Conservation (phyloP, 2,888 invertebrate genomes). For the Pseudanteris insignis region DNA sequence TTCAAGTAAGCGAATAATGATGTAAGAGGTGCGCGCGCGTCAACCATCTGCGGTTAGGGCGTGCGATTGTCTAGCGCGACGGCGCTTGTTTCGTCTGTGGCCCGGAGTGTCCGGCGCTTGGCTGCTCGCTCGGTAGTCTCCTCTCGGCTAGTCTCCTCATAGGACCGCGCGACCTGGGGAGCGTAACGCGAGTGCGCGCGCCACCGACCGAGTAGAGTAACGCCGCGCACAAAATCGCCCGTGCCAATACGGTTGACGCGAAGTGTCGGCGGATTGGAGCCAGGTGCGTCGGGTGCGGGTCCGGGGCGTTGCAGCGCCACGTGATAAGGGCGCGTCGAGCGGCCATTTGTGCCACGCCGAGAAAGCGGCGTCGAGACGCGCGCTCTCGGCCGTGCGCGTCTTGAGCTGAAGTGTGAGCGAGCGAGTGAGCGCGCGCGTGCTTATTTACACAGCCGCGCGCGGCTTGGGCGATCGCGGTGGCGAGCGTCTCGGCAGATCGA, state of each 20-base stretch:
- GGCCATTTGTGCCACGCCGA: conserved; percentile 26
- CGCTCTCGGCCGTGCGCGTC: conserved; percentile 2
- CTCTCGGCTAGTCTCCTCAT: conserved; percentile 10
- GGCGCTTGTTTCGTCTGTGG: conserved; percentile 47
- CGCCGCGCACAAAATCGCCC: neutral
- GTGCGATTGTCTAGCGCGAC: conserved; percentile 58
- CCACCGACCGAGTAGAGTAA: conserved; percentile 2
- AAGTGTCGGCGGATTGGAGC: no score
- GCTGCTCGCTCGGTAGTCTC: conserved; percentile 8
- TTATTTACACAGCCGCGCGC: conserved; percentile 28
- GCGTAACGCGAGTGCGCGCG: conserved; percentile 14
- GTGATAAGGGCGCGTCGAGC: conserved; percentile 17
- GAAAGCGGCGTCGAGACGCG: conserved; percentile 24
- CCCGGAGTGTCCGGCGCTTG: conserved; percentile 45
- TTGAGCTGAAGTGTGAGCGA: neutral
- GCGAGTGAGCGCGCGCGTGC: conserved; percentile 20
- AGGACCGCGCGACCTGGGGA: conserved; percentile 7
- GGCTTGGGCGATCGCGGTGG: conserved; percentile 33
- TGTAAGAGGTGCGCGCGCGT: no score
- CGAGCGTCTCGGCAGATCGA: conserved; percentile 35
- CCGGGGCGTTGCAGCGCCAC: conserved; percentile 22
- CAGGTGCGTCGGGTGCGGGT: conserved; percentile 1
- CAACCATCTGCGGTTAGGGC: conserved; percentile 65
- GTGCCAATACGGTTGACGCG: neutral
- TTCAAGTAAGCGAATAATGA: no score